Base-by-base conservation (phyloP, 2,888 invertebrate genomes). In the Xestia ashworthii region DNA sequence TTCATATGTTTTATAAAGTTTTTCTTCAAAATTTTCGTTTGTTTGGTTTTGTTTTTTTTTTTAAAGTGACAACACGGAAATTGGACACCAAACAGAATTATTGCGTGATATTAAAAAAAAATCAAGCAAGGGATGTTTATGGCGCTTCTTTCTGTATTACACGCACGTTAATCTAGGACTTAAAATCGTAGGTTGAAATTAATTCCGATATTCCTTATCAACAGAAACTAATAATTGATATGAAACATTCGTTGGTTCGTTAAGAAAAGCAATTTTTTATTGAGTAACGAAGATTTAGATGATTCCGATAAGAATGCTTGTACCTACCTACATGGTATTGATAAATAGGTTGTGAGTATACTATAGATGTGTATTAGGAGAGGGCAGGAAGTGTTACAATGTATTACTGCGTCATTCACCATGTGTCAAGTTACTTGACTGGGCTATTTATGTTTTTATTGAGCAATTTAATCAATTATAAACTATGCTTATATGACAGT, bases 201-300 rank as follows among this genome's bases (percentile, higher is more conserved):
- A 12, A 25, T 62, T 46, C 19, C 8, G 41, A 53, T 62, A 25
- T 14, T 9, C 16, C 22, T 46, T 53, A 77, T 71, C 77, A 22
- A 60, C 58, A 69, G 5, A 22, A 80, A 62, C 38, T 71, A 53
- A 79, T 77, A 70, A 46, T 62, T 53, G 77, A 80, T 79, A 62
- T 71, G 50, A 46, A 53, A 46, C 14, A n/a, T 46, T 55, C 9
- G 4, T 64, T 25, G 38, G 25, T 78, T 80, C 38, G n/a, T 46
- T 69, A 69, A 50, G 58, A 70, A 76, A 65, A 65, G 14, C 65
- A 77, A 77, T 65, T 65, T 44, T 44, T 46, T 64, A 64, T 46
- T 38, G 16, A 55, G 25, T 53, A 19, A 46, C 22, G 8, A 53
- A 65, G 53, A 69, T 41, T 55, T 76, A 46, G 53, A 77, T 48